phyloP scores from a whole-genome alignment of 2,797 vertebrate species.

The Rhynchotus rufescens region DNA sequence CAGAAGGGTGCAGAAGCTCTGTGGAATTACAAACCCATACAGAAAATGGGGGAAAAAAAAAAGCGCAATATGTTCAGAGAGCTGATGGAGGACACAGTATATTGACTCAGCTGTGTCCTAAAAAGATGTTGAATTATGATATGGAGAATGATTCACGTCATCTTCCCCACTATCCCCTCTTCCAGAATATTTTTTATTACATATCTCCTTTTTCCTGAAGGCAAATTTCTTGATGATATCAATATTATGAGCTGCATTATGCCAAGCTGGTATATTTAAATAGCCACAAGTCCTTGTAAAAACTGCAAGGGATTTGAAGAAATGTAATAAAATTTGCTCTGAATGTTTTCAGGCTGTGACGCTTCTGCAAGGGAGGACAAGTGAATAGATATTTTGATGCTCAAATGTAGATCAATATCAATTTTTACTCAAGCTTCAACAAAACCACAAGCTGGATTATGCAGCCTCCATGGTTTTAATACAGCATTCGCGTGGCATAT shows the following conservation, averaged over 20 bases:
- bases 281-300: slow-evolving; percentile 17
- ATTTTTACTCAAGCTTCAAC: slow-evolving; percentile 8
- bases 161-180: not conserved
- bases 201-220: not conserved
- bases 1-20: not conserved
- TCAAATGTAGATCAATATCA: not conserved
- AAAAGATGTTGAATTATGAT: slow-evolving; percentile 15
- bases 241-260: slow-evolving; percentile 12
- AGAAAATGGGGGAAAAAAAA: not conserved
- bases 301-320: slow-evolving; percentile 45
- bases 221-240: slow-evolving; percentile 25
- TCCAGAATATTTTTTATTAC: slow-evolving; percentile 32
- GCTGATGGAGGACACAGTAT: not conserved
- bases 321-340: not conserved
- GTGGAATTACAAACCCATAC: not conserved
- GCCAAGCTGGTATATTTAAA: slow-evolving; percentile 17
- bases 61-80: not conserved
- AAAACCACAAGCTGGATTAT: not conserved
- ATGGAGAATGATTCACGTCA: not conserved
- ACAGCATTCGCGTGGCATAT: not conserved
- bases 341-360: not conserved
- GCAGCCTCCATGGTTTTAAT: not conserved
- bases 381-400: not conserved
- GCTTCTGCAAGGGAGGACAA: not conserved
- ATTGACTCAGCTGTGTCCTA: not conserved